These are phyloP conservation scores for Perognathus longimembris DNA, from an alignment of 2,113 vertebrate genomes.

Conservation along the genomic window DNA sequence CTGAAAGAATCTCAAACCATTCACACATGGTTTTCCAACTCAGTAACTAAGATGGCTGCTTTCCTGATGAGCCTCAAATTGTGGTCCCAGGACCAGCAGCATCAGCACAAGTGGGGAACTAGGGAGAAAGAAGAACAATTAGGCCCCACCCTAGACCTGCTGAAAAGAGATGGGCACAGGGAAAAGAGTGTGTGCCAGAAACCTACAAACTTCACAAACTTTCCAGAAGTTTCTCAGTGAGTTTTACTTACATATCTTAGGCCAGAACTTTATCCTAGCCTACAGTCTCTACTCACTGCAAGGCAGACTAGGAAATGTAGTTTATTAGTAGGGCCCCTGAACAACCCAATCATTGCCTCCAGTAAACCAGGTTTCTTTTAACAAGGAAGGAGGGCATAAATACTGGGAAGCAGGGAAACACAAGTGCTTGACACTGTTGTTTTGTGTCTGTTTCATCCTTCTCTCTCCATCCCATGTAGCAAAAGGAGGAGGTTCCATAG, in stretches of 20 bases:
- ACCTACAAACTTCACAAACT: neutral
- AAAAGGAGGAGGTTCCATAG: neutral
- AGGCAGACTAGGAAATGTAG: neutral
- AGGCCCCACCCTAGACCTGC: accelerated
- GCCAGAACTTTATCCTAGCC: neutral
- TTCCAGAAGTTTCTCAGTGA: neutral
- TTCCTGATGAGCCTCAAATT: neutral
- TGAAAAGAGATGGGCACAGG: too few species aligned
- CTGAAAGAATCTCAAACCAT: neutral
- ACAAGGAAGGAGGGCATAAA: neutral
- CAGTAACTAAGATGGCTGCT: neutral
- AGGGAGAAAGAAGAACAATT: neutral
- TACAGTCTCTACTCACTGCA: neutral
- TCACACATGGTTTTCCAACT: neutral
- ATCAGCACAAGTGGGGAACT: too few species aligned
- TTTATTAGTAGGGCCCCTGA: neutral
- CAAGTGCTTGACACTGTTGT: too few species aligned
- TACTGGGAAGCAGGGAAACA: too few species aligned
- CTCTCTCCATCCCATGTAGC: neutral
- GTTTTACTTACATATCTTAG: neutral
- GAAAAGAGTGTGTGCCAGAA: neutral
- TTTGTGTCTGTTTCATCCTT: neutral
- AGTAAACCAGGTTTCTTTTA: neutral
- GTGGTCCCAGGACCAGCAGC: neutral
- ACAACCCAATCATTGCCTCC: neutral